Evolutionary conservation across 2,888 invertebrate genomes (phyloP), one percentile per base, ranked within the genome.

Genomic region (Sarcophaga caerulescens): DNA sequence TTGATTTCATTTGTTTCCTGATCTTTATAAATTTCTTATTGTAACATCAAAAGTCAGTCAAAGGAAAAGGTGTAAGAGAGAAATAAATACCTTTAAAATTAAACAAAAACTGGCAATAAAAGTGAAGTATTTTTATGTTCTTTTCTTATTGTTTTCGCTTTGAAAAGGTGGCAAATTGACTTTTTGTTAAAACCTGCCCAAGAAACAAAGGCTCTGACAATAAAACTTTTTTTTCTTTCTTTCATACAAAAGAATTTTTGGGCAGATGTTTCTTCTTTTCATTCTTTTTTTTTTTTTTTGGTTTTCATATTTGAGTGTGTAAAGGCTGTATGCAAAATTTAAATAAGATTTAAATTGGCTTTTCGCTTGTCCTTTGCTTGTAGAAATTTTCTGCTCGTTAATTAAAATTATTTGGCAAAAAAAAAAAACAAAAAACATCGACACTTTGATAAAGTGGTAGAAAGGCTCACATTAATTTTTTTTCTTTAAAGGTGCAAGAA

Each of bases 291-390:
- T 59, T 25, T 25, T 47, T 4, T 45, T n/a, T n/a, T n/a, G n/a
- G 52, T 65, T 65, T 35, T 10, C 35, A 35, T 35, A 10, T 35
- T 35, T 19, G 21, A 23, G 68, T 23, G 44, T 68, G 45, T 81
- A 62, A 4, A 47, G 81, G 65, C 10, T 73, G 21, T 69, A 66
- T n/a, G 59, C 83, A 86, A 52, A 52, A 86, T 86, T 86, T 86
- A 80, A 86, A 86, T 86, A 86, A 86, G 85, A 86, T 86, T 86
- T 86, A 86, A 86, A 86, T 86, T 86, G 83, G 76, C 59, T 80
- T 86, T 86, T 80, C 57, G 71, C 44, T 44, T 71, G 65, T 76
- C 52, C 17, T 52, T 83, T 79, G 82, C 69, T 77, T 77, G 76
- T 65, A 80, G 73, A 80, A 80, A 80, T 74, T 77, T 77, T 80